A percentile compares a stretch with the other conserved stretches of the same genome.
Evolutionary conservation across 2,797 vertebrate species (phyloP).

Genomic region (Chloroceryle inda): DNA sequence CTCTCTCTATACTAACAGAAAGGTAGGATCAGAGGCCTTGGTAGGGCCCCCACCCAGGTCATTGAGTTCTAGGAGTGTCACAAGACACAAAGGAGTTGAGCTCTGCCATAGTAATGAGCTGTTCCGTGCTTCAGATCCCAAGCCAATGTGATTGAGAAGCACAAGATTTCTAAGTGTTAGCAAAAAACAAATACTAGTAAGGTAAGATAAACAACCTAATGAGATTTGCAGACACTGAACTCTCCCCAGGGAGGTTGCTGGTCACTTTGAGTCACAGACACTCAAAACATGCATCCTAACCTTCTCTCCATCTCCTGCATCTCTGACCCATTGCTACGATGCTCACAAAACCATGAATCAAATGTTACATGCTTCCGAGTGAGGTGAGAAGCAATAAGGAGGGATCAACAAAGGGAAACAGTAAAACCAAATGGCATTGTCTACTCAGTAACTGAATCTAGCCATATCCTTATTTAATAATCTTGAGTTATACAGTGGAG

Average conservation of each 20-base stretch:
- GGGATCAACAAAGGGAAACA: constrained; percentile 44
- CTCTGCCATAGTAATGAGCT: constrained; percentile 25
- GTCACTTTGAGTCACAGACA: background rate
- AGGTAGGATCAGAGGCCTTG: constrained; percentile 50
- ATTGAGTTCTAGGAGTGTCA: background rate
- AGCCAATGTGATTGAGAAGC: background rate
- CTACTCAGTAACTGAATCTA: constrained; percentile 22
- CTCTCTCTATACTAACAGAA: constrained; percentile 50
- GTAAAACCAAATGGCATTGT: constrained; percentile 60
- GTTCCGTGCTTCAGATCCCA: background rate
- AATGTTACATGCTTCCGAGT: constrained; percentile 3
- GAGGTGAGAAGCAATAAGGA: constrained; percentile 55
- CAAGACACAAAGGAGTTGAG: background rate
- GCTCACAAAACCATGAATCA: constrained; percentile 20
- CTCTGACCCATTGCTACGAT: background rate
- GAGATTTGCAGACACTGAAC: background rate
- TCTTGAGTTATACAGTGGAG: background rate
- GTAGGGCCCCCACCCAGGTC: constrained; percentile 18
- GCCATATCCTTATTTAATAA: constrained; percentile 58
- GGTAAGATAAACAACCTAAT: constrained; percentile 5
- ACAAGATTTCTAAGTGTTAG: background rate
- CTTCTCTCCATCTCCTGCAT: background rate
- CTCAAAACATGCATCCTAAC: background rate
- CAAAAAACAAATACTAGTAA: background rate
- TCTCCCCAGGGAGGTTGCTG: background rate